Evolutionary conservation across 2,113 vertebrate species (phyloP).

Genomic region (Spilogale gracilis): DNA sequence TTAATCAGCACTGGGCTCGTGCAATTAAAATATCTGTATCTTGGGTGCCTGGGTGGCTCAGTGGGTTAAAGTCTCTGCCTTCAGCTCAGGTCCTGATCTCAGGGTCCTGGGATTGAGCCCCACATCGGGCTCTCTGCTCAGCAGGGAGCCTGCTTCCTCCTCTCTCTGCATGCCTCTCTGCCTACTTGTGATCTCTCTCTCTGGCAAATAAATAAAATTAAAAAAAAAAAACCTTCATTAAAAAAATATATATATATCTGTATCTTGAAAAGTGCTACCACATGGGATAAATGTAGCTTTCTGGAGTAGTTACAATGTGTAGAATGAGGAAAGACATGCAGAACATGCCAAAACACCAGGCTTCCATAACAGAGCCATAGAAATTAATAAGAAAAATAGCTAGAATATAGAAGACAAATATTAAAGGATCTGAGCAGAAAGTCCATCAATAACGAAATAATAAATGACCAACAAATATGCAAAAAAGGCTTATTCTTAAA

Average conservation of each 20-base stretch:
- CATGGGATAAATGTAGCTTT: not conserved
- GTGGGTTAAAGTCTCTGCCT: no score
- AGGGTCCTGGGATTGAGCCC: no score
- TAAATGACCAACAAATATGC: not conserved
- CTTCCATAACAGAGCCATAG: not conserved
- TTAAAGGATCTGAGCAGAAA: not conserved
- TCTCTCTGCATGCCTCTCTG: no score
- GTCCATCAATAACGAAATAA: not conserved
- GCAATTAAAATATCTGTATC: not conserved
- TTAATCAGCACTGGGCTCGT: not conserved
- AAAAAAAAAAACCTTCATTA: no score
- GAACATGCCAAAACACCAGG: not conserved
- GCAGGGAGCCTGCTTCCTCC: no score
- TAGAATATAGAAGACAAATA: not conserved
- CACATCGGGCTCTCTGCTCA: no score
- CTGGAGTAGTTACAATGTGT: not conserved
- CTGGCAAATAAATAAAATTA: no score
- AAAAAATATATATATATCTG: not conserved
- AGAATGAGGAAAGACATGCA: not conserved
- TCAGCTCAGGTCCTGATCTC: no score
- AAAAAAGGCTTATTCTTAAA: not conserved
- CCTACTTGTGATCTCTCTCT: no score
- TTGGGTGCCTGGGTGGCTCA: not conserved
- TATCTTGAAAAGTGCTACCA: not conserved
- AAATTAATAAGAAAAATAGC: conserved; percentile 40